These are phyloP conservation scores for Drosophila pseudotakahashii DNA, from an alignment of 2,888 invertebrate species.

Conservation along the genomic window DNA sequence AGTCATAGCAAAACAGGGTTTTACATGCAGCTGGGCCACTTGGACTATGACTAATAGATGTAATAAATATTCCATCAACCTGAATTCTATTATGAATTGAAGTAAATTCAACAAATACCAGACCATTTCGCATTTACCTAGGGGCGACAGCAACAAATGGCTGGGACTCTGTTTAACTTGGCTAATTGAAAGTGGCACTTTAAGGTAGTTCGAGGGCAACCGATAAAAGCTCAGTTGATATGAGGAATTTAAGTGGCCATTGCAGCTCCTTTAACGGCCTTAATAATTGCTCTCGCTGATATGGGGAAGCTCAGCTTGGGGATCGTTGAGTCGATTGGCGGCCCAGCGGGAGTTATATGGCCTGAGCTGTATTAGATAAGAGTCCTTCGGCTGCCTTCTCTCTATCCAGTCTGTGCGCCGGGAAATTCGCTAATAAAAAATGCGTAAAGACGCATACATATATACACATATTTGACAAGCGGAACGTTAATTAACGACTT, in stretches of 20 bases:
- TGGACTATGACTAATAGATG: constrained; percentile 14
- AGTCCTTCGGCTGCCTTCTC: constrained; percentile 1
- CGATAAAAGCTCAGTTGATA: background rate
- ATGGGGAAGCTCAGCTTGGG: constrained; percentile 18
- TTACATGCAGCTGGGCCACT: constrained; percentile 12
- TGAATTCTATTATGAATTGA: constrained; percentile 31
- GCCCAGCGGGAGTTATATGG: constrained; percentile 46
- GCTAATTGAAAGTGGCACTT: constrained; percentile 23
- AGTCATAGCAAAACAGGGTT: background rate
- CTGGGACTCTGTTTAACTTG: constrained; percentile 8
- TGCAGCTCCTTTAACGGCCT: constrained; percentile 43
- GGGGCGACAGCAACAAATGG: constrained; percentile 17
- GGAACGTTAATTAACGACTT: constrained; percentile 69
- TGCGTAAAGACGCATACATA: constrained; percentile 15
- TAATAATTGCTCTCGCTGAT: constrained; percentile 18
- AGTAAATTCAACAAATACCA: constrained; percentile 29
- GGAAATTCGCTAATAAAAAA: constrained; percentile 55
- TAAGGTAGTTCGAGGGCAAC: too few species aligned
- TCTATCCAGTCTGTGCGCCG: too few species aligned
- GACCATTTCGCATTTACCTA: constrained; percentile 10
- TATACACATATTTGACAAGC: constrained; percentile 43
- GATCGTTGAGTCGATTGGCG: constrained; percentile 57
- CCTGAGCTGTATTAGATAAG: constrained; percentile 22
- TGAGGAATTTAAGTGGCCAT: constrained; percentile 9
- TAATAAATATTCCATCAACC: constrained; percentile 24